Evolutionary conservation across 2,888 invertebrate genomes (phyloP).

Genomic region (Blera fallax): DNA sequence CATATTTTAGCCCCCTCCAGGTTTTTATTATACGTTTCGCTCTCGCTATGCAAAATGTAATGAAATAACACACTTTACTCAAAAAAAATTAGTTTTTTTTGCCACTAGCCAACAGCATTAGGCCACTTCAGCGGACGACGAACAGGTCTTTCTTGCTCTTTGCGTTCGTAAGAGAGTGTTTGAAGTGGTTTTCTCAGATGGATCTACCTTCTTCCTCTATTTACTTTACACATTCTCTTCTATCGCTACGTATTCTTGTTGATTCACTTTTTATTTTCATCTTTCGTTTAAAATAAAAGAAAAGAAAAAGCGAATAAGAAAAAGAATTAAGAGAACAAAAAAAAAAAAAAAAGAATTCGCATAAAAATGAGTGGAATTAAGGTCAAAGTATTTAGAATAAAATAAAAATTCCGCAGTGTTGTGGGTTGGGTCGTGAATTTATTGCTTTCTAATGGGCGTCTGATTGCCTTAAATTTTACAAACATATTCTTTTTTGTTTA

Average conservation of each 20-base stretch:
- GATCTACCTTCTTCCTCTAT: neutral
- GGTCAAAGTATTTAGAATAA: slow-evolving; percentile 47
- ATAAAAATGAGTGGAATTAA: slow-evolving; percentile 46
- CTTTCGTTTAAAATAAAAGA: neutral
- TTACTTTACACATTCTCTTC: neutral
- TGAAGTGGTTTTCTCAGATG: neutral
- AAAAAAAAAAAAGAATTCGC: slow-evolving; percentile 10
- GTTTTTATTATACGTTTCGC: neutral
- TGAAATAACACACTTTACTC: slow-evolving; percentile 5
- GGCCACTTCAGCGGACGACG: slow-evolving; percentile 23
- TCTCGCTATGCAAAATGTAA: neutral
- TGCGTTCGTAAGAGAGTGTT: neutral
- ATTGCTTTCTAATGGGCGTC: slow-evolving; percentile 11
- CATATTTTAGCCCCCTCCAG: neutral
- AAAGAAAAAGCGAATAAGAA: neutral
- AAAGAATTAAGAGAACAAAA: neutral
- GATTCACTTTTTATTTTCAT: slow-evolving; percentile 21
- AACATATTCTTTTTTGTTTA: neutral
- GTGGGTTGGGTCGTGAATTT: slow-evolving; percentile 26
- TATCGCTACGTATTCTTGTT: neutral
- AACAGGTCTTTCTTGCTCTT: slow-evolving; percentile 48
- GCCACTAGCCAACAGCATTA: slow-evolving; percentile 27
- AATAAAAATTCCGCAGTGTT: slow-evolving; percentile 25
- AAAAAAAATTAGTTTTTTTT: neutral
- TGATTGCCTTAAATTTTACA: slow-evolving; percentile 13